Base-by-base conservation (phyloP, 1,140 invertebrate genomes). In the Helicorthomorpha holstii region DNA sequence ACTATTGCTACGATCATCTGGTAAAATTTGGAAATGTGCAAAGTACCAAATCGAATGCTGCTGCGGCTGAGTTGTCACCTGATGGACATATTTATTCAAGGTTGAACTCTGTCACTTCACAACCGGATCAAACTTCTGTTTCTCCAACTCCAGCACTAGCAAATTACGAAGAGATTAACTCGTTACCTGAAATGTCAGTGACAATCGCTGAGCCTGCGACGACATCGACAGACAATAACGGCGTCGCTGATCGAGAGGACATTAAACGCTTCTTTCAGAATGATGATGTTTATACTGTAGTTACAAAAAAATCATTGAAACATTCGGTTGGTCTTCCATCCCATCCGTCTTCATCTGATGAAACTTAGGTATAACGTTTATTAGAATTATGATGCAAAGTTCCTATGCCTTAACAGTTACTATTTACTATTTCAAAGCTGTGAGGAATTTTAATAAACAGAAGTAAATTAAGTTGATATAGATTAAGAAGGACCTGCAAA, bases 211-310 rank as follows among this genome's bases (percentile, higher is more conserved):
- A 34, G 26, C 50, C 16, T 22, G 3, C 41, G 21, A 47, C n/a
- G 3, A 4, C 19, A 44, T 19, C 10, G 4, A 50, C n/a, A 3
- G 24, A 50, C 14, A 45, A 16, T 23, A 38, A 48, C 22, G 45
- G 16, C 23, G 3, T 22, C n/a, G 34, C 21, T n/a, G n/a, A 46
- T 19, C 12, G 44, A 46, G 19, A 46, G 44, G 4, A 7, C 12
- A 51, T 51, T 23, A 14, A 51, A 43, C 51, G 24, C 19, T 19
- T 52, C 22, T 2, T 48, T 7, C 44, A 47, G 7, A 52, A 52
- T 38, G 45, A 52, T 48, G 44, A 52, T 3, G 46, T 52, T 3
- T 52, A 52, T 27, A 38, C 7, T 27, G 22, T 52, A 7, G 34
- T 52, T 4, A 19, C 27, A 3, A 52, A 52, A 34, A n/a, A n/a